Evolutionary conservation across 2,113 vertebrate genomes (phyloP).

Genomic region (Rhombomys opimus): DNA sequence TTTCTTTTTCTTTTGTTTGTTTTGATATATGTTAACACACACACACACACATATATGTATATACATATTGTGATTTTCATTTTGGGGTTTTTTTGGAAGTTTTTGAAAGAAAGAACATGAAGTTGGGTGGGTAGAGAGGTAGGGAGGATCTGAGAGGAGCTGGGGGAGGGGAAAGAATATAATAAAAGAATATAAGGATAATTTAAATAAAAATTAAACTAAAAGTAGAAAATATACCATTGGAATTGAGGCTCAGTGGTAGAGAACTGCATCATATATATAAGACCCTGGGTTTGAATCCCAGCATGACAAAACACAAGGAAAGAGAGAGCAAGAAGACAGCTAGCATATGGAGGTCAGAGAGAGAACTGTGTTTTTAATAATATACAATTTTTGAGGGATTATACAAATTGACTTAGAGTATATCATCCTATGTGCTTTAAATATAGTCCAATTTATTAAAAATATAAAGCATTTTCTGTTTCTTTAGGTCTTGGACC

Average conservation of each 20-base stretch:
- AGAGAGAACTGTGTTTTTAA: neutral
- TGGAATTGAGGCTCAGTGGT: neutral
- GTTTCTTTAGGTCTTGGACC: constrained; percentile 11
- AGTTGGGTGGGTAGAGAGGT: neutral
- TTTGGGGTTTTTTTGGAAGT: neutral
- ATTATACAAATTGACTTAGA: neutral
- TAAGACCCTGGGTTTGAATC: neutral
- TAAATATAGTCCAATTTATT: constrained; percentile 2
- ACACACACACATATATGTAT: neutral
- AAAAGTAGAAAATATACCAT: neutral
- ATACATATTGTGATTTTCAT: neutral
- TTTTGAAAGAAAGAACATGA: neutral
- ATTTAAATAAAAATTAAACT: neutral
- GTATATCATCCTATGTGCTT: neutral
- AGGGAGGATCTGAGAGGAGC: neutral
- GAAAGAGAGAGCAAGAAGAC: neutral
- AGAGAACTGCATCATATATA: neutral
- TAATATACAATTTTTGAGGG: neutral
- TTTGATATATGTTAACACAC: neutral
- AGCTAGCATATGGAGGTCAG: neutral
- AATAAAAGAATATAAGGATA: neutral
- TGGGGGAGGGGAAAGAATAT: neutral
- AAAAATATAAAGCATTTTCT: neutral
- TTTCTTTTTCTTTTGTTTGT: neutral
- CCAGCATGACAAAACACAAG: neutral